phyloP scores from a whole-genome alignment of 1,140 invertebrate genomes.

The Nebria ingens region DNA sequence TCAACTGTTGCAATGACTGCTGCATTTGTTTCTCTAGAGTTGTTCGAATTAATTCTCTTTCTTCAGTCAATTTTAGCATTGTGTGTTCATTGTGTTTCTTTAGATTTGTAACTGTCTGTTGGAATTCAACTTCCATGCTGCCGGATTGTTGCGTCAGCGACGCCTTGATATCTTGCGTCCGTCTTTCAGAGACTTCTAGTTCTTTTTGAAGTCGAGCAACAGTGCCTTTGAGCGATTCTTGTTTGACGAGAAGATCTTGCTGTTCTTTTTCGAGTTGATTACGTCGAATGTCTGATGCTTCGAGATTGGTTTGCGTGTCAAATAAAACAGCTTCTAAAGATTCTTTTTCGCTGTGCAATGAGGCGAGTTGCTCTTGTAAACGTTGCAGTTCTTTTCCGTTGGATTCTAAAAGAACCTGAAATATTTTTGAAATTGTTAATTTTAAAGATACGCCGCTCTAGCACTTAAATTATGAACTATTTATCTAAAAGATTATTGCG shows the following conservation, averaged over 20 bases:
- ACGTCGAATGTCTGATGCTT: slow-evolving; percentile 57
- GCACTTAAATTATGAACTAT: too few species aligned
- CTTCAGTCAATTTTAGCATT: slow-evolving; percentile 63
- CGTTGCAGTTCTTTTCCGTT: slow-evolving; percentile 71
- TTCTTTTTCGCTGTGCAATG: slow-evolving; percentile 67
- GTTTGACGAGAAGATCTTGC: slow-evolving; percentile 61
- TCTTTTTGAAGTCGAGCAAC: slow-evolving; percentile 60
- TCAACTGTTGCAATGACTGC: slow-evolving; percentile 56
- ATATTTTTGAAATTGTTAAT: slow-evolving; percentile 15
- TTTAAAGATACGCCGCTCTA: background rate
- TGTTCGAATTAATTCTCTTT: slow-evolving; percentile 61
- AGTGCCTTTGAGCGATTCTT: slow-evolving; percentile 63
- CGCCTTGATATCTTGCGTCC: slow-evolving; percentile 59
- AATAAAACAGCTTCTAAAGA: slow-evolving; percentile 70
- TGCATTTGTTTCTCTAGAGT: slow-evolving; percentile 64
- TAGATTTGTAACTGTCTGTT: slow-evolving; percentile 57
- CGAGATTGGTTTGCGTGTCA: slow-evolving; percentile 67
- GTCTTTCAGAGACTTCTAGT: slow-evolving; percentile 61
- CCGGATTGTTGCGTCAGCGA: slow-evolving; percentile 56
- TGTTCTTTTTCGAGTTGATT: slow-evolving; percentile 62
- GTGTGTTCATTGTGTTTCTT: slow-evolving; percentile 64
- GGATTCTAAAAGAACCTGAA: slow-evolving; percentile 57
- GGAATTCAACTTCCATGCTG: slow-evolving; percentile 65
- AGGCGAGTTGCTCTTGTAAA: slow-evolving; percentile 60
- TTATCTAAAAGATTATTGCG: slow-evolving; percentile 11